These are phyloP conservation scores for Heterohyrax brucei DNA, from an alignment of 2,797 vertebrate genomes.

Conservation along the genomic window DNA sequence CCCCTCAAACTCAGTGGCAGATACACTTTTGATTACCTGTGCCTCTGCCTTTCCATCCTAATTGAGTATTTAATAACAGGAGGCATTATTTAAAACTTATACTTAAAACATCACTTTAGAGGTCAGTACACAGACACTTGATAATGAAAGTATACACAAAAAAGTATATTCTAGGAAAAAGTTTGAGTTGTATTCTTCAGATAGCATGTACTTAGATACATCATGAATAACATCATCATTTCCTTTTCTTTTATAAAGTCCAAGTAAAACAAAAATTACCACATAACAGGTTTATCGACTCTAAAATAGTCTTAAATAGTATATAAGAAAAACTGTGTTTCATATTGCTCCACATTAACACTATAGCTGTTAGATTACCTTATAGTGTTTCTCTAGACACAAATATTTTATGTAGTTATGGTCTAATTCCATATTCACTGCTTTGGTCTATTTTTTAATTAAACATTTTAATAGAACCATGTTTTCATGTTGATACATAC, in stretches of 20 bases:
- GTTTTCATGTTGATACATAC: not conserved
- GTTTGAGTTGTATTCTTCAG: not conserved
- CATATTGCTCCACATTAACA: not conserved
- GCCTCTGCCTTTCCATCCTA: not conserved
- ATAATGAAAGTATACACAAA: not conserved
- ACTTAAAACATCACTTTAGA: not conserved
- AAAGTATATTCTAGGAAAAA: not conserved
- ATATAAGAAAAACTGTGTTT: not conserved
- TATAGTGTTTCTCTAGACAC: not conserved
- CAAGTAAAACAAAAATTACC: constrained; percentile 29
- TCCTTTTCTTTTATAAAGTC: not conserved
- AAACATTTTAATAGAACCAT: constrained; percentile 24
- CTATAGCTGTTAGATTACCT: no score
- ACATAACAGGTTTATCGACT: not conserved
- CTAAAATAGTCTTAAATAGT: not conserved
- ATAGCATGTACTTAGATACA: no score
- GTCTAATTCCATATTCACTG: not conserved
- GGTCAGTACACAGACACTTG: not conserved
- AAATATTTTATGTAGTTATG: constrained; percentile 30
- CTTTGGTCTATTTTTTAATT: constrained; percentile 28
- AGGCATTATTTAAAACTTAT: not conserved
- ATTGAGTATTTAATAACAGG: not conserved
- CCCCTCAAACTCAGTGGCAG: not conserved
- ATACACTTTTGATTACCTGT: not conserved
- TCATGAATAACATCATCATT: not conserved